These are phyloP conservation scores for Leuctra nigra DNA, from an alignment of 2,888 invertebrate genomes.

Conservation along the genomic window DNA sequence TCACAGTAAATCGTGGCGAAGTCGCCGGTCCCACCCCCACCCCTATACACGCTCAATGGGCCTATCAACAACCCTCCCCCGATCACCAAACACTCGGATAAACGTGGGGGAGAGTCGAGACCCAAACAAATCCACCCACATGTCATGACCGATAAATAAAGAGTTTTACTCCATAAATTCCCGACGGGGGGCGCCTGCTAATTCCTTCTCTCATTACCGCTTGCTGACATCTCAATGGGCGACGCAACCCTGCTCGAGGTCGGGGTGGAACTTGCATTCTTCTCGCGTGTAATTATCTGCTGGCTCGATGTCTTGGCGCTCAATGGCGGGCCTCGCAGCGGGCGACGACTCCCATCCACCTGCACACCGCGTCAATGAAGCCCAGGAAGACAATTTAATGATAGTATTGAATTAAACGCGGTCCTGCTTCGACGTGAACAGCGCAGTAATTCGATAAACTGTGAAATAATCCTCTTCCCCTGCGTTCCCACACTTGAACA, in stretches of 20 bases:
- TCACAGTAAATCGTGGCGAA: neutral
- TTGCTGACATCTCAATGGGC: conserved; percentile 4
- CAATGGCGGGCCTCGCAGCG: conserved; percentile 1
- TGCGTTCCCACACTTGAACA: too few species aligned
- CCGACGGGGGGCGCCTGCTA: conserved; percentile 13
- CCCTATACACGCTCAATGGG: too few species aligned
- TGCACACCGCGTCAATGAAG: too few species aligned
- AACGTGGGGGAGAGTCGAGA: neutral
- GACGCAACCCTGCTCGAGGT: neutral
- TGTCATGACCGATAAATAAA: conserved; percentile 18
- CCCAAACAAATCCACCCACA: conserved; percentile 17
- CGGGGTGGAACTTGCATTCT: too few species aligned
- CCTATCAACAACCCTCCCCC: too few species aligned
- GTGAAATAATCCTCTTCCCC: too few species aligned
- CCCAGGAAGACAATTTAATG: conserved; percentile 16
- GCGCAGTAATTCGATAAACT: neutral
- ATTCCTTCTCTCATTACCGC: conserved; percentile 8
- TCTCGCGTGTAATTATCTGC: too few species aligned
- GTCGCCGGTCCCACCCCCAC: neutral
- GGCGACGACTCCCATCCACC: too few species aligned
- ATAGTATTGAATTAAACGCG: conserved; percentile 15
- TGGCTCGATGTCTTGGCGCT: too few species aligned
- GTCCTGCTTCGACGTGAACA: neutral
- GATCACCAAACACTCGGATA: neutral
- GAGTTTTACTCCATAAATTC: conserved; percentile 19